phyloP scores from a whole-genome alignment of 2,888 invertebrate genomes.

The Limnephilus lunatus region DNA sequence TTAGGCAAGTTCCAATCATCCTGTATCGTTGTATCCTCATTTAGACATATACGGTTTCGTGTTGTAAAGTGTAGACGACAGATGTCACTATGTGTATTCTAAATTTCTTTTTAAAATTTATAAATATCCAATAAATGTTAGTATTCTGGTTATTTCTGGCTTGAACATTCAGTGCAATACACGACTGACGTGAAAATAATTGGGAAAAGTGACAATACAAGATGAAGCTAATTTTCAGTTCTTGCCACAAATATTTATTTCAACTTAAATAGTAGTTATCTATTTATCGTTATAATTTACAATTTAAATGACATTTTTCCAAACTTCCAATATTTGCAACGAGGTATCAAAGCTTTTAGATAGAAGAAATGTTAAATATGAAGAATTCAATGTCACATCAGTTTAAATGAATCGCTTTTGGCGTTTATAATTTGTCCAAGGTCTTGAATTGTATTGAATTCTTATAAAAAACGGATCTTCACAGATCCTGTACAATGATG shows the following conservation, averaged over 20 bases:
- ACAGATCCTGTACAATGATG: background rate
- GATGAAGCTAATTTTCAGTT: background rate
- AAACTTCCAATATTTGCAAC: conserved; percentile 26
- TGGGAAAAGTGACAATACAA: background rate
- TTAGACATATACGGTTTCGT: background rate
- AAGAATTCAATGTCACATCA: background rate
- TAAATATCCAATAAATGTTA: conserved; percentile 28
- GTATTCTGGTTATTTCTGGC: background rate
- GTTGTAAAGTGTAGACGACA: background rate
- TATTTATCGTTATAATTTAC: background rate
- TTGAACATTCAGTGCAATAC: background rate
- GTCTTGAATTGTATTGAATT: background rate
- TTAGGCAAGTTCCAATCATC: conserved; percentile 38
- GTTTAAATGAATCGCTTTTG: background rate
- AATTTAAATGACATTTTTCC: background rate
- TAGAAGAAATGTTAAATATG: background rate
- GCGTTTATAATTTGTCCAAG: background rate
- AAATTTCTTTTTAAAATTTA: conserved; percentile 8
- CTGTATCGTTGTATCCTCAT: conserved; percentile 15
- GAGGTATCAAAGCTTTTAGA: conserved; percentile 11
- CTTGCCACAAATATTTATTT: background rate
- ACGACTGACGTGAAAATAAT: background rate
- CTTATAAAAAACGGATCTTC: background rate
- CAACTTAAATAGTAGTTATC: background rate
- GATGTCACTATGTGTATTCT: conserved; percentile 9